A percentile compares a stretch with the other conserved stretches of the same genome.
Evolutionary conservation across 2,113 vertebrate genomes (phyloP).

Genomic region (Cheilinus undulatus): DNA sequence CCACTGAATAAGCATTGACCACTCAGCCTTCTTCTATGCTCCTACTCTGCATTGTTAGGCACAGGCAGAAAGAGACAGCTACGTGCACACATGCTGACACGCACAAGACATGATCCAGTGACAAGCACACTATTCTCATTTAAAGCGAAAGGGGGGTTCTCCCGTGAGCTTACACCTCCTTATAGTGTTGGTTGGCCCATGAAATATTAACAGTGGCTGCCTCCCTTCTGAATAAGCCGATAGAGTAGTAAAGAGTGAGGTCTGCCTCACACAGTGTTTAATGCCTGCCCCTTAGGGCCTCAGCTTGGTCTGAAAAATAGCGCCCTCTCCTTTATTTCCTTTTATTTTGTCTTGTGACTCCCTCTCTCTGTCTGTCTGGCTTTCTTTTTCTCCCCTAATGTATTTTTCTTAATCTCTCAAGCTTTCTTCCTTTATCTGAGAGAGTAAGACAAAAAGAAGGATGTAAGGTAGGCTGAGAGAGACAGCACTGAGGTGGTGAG

Average conservation of each 20-base stretch:
- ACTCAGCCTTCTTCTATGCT: slow-evolving; percentile 51
- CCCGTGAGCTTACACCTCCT: slow-evolving; percentile 67
- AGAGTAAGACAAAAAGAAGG: slow-evolving; percentile 16
- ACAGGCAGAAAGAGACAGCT: slow-evolving; percentile 2
- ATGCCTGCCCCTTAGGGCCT: slow-evolving; percentile 64
- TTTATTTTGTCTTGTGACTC: not conserved
- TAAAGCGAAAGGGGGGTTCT: slow-evolving; percentile 39
- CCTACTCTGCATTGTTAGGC: slow-evolving; percentile 37
- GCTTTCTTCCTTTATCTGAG: not conserved
- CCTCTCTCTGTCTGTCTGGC: slow-evolving; percentile 10
- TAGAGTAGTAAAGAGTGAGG: slow-evolving; percentile 73
- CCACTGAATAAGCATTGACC: slow-evolving; percentile 62
- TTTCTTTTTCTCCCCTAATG: slow-evolving; percentile 8
- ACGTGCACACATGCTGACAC: slow-evolving; percentile 1
- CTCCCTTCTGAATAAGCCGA: slow-evolving; percentile 74
- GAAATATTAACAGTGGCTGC: slow-evolving; percentile 77
- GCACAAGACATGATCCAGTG: slow-evolving; percentile 25
- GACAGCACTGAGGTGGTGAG: slow-evolving; percentile 25
- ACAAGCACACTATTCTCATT: slow-evolving; percentile 34
- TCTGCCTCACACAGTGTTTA: slow-evolving; percentile 74
- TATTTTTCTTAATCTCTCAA: slow-evolving; percentile 16
- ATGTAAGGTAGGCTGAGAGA: not conserved
- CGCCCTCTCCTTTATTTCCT: slow-evolving; percentile 35
- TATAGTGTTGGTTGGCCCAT: slow-evolving; percentile 71
- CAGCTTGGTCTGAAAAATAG: slow-evolving; percentile 63